Conservation (phyloP, 2,113 vertebrate species). For the human (Homo sapiens) region DNA sequence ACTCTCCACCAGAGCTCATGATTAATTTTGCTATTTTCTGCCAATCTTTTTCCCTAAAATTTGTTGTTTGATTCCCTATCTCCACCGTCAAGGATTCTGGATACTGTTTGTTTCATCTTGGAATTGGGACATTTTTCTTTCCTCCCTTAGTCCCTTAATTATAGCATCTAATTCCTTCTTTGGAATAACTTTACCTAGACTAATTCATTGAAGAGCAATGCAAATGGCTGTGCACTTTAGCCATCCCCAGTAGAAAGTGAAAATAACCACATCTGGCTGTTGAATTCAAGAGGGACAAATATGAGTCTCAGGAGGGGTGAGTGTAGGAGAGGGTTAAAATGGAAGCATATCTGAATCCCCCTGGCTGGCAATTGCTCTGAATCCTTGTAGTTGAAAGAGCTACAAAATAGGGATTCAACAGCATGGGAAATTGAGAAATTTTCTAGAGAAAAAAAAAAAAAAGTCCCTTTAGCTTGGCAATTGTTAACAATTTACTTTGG, state of each 20-base stretch:
- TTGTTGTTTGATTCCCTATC: not conserved
- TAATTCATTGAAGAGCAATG: not conserved
- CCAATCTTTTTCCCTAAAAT: not conserved
- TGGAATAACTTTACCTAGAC: not conserved
- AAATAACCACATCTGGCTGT: not conserved
- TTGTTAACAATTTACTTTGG: conserved; percentile 59
- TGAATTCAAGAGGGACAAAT: not conserved
- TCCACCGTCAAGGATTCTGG: not conserved
- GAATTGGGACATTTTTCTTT: not conserved
- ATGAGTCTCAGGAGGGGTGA: not conserved
- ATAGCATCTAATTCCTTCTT: not conserved
- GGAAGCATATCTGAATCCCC: not conserved
- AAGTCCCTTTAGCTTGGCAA: conserved; percentile 1
- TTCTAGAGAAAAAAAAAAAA: not conserved
- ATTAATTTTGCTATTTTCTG: not conserved
- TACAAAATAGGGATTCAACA: not conserved
- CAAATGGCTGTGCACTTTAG: not conserved
- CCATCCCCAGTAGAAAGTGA: not conserved
- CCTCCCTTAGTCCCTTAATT: not conserved
- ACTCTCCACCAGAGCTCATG: not conserved
- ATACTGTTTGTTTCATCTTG: not conserved
- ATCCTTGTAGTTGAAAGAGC: not conserved
- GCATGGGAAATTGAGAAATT: not conserved
- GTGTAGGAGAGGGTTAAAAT: not conserved
- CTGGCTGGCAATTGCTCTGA: not conserved